Base-by-base conservation (phyloP, 2,888 invertebrate genomes). In the Venusia cambrica region DNA sequence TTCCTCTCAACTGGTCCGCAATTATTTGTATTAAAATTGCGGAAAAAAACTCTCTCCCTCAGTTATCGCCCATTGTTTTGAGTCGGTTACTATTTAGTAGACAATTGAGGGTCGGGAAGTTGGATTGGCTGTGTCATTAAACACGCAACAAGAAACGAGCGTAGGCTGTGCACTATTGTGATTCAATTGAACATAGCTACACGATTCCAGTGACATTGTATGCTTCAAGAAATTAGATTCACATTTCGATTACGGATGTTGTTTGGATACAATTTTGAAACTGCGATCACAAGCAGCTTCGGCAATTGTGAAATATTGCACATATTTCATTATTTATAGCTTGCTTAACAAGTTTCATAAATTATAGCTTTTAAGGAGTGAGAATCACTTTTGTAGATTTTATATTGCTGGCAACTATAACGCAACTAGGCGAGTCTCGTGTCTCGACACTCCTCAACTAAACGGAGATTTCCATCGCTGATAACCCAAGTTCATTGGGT, bases 1-100 rank as follows among this genome's bases (percentile, higher is more conserved):
- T 70, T 72, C 68, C 62, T 59, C 54, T 70, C 57, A 62, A 68
- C 62, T 63, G 60, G 65, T 52, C 61, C 58, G 60, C 68, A 68
- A 71, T 75, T 73, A 73, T 71, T 72, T 71, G 65, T 70, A 69
- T 74, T 72, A 62, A 70, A 73, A 70, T 72, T 73, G 68, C 61
- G 65, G 69, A 68, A 76, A 76, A 73, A 67, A 71, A 65, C 73
- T 70, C 69, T 74, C 68, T 68, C 65, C 54, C 49, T 45, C 51
- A 54, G 47, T 62, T 63, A 62, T 65, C 57, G 57, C 50, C 65
- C 62, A 73, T 73, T 73, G 73, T 75, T 71, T 63, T 57, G 51
- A 51, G 59, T 61, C 59, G 52, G 57, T 59, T 58, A 67, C 57
- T 60, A 61, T 73, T 73, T 71, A 65, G n/a, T n/a, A n/a, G 68